Base-by-base conservation (phyloP, 1,140 invertebrate genomes). In the Drosophila nikananu region DNA sequence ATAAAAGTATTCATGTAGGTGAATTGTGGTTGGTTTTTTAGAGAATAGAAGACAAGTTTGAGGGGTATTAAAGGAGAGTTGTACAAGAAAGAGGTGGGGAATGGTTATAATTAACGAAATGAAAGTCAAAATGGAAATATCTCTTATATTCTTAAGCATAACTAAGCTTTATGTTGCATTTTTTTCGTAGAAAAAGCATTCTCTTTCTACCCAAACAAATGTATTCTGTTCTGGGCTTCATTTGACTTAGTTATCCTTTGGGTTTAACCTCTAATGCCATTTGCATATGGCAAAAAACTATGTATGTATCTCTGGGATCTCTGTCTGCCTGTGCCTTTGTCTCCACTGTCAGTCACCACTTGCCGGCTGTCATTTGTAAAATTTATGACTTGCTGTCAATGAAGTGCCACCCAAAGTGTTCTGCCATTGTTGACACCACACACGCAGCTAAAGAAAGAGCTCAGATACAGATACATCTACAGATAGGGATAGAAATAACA, bases 311-410 rank as follows among this genome's bases (percentile, higher is more conserved):
- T 23, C 12, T 41, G 19, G 67, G 70, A 72, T 48, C 35, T 71
- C 39, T 25, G 21, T 13, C 30, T 54, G 13, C 19, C 15, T 35
- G 17, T 27, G 4, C 23, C 39, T 39, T 55, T 72, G 35, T 55
- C 15, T 37, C 23, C 25, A 48, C 71, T 80, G 79, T 83, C 77
- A 60, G 59, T 78, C 61, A 66, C 39, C 84, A 87, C 84, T 89
- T 83, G 84, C 70, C 74, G 70, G 64, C 77, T 87, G 84, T 78
- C 84, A 78, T 87, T 89, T 84, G 77, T 84, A 65, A 41, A 89
- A 87, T 87, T 87, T 87, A 87, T 89, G 84, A 83, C 84, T 89
- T 72, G 73, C 79, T 87, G 84, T 87, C 84, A 89, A 83, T 89
- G 84, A 81, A 89, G 89, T 84, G 81, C 84, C 84, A 87, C 84